A percentile compares a stretch with the other conserved stretches of the same genome.
Conservation (phyloP, 2,113 vertebrate species). For the Mus musculus region DNA sequence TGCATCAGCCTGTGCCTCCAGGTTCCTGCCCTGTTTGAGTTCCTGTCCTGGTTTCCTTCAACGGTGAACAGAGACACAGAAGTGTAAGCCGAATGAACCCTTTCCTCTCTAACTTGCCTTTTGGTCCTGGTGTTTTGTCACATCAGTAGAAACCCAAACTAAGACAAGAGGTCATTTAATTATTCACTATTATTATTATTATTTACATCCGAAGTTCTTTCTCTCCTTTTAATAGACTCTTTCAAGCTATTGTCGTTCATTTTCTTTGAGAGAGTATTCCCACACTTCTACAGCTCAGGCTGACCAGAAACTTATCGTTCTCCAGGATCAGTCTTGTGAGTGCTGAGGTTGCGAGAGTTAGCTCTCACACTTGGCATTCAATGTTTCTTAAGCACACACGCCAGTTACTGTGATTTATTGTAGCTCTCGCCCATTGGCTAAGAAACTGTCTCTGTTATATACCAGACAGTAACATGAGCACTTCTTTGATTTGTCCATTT, state of each 20-base stretch:
- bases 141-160: not conserved
- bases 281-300: not conserved
- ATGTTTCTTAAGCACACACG: not conserved
- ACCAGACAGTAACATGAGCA: not conserved
- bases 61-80: too few species aligned
- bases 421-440: not conserved
- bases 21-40: not conserved
- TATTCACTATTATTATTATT: constrained; percentile 6
- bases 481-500: not conserved
- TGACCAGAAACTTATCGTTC: not conserved
- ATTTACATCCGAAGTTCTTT: not conserved
- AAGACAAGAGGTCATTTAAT: not conserved
- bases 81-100: too few species aligned
- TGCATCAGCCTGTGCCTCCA: not conserved
- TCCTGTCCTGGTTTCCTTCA: too few species aligned
- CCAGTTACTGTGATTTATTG: not conserved
- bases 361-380: not conserved
- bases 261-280: not conserved
- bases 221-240: constrained; percentile 12
- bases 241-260: not conserved
- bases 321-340: not conserved
- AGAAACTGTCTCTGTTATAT: constrained; percentile 6
- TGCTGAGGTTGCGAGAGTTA: not conserved
- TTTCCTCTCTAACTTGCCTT: too few species aligned
- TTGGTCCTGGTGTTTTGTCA: not conserved